phyloP scores from a whole-genome alignment of 2,113 vertebrate species.

The Scopus umbretta region DNA sequence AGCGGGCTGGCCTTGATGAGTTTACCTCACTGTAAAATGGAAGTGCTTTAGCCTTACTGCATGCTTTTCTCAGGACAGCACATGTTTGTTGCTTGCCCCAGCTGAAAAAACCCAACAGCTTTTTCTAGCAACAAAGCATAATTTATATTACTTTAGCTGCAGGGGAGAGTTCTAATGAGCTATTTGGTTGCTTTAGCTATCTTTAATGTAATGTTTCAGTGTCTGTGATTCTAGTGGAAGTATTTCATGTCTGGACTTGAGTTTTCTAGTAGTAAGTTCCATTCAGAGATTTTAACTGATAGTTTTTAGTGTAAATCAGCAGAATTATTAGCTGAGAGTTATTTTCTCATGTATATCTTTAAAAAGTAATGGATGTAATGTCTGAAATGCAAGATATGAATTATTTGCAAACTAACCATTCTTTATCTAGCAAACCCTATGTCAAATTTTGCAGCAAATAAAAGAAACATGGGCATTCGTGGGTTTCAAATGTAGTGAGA shows the following conservation, averaged over 20 bases:
- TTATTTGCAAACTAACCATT: neutral
- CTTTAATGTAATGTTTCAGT: neutral
- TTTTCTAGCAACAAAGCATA: neutral
- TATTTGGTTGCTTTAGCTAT: neutral
- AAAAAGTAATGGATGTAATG: neutral
- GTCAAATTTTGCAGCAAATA: neutral
- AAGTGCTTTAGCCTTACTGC: neutral
- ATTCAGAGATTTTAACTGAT: neutral
- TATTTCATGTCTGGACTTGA: neutral
- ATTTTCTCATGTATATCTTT: neutral
- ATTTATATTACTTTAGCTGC: neutral
- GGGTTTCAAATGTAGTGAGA: neutral
- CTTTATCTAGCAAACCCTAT: neutral
- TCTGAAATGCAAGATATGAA: neutral
- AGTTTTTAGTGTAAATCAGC: neutral
- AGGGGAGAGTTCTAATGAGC: neutral
- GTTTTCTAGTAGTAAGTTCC: neutral
- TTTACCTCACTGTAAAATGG: neutral
- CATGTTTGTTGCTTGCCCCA: neutral
- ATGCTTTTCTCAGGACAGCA: neutral
- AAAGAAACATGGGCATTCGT: neutral
- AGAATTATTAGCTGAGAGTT: neutral
- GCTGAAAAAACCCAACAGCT: neutral
- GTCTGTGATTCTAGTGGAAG: neutral
- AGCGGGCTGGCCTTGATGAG: neutral